phyloP scores from a whole-genome alignment of 2,797 vertebrate genomes.

The Poecilia gillii region DNA sequence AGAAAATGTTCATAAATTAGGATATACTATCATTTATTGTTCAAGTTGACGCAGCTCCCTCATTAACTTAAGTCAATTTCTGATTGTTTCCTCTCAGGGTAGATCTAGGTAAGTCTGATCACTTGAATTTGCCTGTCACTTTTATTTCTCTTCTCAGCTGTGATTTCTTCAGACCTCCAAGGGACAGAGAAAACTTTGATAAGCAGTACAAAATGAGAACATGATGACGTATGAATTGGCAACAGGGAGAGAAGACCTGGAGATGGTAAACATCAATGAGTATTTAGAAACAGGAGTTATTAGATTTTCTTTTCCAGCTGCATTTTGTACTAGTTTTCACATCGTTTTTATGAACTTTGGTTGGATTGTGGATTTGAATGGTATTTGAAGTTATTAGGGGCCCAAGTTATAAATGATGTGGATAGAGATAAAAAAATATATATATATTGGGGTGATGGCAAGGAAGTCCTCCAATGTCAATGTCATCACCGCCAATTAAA shows the following conservation, averaged over 20 bases:
- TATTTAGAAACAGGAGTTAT: no score
- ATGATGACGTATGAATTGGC: background rate
- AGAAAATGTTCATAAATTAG: background rate
- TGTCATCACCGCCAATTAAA: background rate
- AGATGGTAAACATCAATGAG: background rate
- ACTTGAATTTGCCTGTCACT: background rate
- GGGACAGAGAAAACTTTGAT: background rate
- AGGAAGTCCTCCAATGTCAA: background rate
- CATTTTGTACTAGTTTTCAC: background rate
- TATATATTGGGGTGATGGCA: background rate
- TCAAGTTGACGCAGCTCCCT: background rate
- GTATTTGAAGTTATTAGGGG: background rate
- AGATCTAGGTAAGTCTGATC: background rate
- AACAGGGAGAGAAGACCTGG: background rate
- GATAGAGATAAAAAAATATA: background rate
- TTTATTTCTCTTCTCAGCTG: background rate
- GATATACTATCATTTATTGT: background rate
- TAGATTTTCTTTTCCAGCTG: background rate
- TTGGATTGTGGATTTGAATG: background rate
- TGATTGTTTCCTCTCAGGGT: background rate
- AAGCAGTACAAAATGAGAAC: background rate
- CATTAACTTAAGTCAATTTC: background rate
- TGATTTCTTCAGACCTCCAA: background rate
- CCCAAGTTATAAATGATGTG: background rate
- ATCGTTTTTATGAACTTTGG: background rate